phyloP scores from a whole-genome alignment of 1,140 invertebrate species.

The Drosophila suzukii region DNA sequence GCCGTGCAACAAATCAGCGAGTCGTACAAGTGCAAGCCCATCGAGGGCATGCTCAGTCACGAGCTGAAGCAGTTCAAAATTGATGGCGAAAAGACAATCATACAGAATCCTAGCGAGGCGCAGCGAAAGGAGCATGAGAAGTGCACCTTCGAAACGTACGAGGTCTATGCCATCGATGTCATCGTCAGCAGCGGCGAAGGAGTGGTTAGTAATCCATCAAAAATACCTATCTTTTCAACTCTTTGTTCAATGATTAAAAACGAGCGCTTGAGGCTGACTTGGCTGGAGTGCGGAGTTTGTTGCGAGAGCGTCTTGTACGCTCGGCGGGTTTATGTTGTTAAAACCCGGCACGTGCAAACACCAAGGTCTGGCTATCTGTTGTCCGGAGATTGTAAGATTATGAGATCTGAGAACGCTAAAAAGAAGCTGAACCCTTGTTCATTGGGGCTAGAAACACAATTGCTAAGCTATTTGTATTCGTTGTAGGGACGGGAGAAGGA shows the following conservation, averaged over 20 bases:
- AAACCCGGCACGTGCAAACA: slow-evolving; percentile 40
- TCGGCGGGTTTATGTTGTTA: slow-evolving; percentile 22
- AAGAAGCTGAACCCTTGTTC: no score
- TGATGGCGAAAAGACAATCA: slow-evolving; percentile 99
- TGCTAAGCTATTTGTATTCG: slow-evolving; percentile 16
- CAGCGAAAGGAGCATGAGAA: slow-evolving; percentile 99
- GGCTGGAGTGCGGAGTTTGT: slow-evolving; percentile 17
- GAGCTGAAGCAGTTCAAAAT: slow-evolving; percentile 98
- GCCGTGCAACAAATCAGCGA: slow-evolving; percentile 97
- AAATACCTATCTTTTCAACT: not conserved
- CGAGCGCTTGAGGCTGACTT: slow-evolving; percentile 68
- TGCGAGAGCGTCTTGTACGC: slow-evolving; percentile 35
- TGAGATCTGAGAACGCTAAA: slow-evolving; percentile 80
- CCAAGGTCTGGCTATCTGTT: slow-evolving; percentile 14
- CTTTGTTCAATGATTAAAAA: slow-evolving; percentile 81
- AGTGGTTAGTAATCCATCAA: slow-evolving; percentile 85
- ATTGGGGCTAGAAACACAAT: not conserved
- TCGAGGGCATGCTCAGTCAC: slow-evolving; percentile 99
- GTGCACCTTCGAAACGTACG: slow-evolving; percentile 97
- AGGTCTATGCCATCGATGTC: slow-evolving; percentile 99
- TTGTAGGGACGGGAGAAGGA: slow-evolving; percentile 94
- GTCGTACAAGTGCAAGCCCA: slow-evolving; percentile 97
- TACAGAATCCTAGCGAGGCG: slow-evolving; percentile 98
- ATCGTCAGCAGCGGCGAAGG: slow-evolving; percentile 97
- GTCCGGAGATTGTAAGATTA: slow-evolving; percentile 80